phyloP scores from a whole-genome alignment of 2,797 vertebrate genomes.

The Sphaeramia orbicularis region DNA sequence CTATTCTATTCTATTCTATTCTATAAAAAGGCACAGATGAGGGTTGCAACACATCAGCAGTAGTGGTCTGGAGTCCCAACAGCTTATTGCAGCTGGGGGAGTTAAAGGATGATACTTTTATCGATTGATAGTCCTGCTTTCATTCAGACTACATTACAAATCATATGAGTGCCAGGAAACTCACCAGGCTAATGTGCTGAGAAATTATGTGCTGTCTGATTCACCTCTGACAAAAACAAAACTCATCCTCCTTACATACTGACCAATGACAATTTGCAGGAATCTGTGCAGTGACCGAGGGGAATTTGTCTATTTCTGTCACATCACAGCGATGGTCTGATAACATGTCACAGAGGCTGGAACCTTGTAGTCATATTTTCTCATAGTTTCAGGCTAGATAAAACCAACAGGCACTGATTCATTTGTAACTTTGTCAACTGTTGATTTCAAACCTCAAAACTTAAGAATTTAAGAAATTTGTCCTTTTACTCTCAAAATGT shows the following conservation, averaged over 20 bases:
- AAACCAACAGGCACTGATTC: no score
- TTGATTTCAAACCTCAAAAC: no score
- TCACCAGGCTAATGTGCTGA: slow-evolving; percentile 23
- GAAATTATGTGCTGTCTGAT: slow-evolving; percentile 28
- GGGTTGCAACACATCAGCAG: not conserved
- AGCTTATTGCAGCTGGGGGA: slow-evolving; percentile 11
- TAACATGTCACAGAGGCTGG: no score
- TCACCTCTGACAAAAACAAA: slow-evolving; percentile 11
- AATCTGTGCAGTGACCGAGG: not conserved
- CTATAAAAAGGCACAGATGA: not conserved
- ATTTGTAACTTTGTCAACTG: no score
- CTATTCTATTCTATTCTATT: no score
- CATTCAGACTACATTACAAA: slow-evolving; percentile 19
- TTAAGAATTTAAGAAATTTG: no score
- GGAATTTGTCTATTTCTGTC: no score
- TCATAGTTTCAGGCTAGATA: no score
- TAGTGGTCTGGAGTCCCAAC: slow-evolving; percentile 1
- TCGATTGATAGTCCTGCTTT: slow-evolving; percentile 26
- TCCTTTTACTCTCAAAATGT: no score
- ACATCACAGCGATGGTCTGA: no score
- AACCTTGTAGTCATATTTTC: no score
- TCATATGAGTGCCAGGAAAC: slow-evolving; percentile 46
- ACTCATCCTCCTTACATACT: not conserved
- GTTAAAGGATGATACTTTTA: slow-evolving; percentile 35
- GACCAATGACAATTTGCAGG: slow-evolving; percentile 1